A percentile compares a stretch with the other conserved stretches of the same genome.
phyloP scores from a whole-genome alignment of 2,888 invertebrate species.

The Amphipyra berbera region DNA sequence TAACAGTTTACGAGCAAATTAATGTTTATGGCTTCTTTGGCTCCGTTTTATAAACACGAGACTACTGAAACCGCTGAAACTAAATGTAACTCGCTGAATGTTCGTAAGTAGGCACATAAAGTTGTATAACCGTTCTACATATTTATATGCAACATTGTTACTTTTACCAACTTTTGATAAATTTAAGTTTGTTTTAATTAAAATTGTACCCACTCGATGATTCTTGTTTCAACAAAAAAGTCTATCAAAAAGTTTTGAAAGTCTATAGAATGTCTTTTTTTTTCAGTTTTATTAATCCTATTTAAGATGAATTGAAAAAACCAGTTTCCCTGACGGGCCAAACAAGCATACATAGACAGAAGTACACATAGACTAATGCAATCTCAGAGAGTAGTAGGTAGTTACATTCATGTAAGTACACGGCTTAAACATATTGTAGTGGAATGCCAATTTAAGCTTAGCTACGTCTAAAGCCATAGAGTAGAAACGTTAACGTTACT shows the following conservation, averaged over 20 bases:
- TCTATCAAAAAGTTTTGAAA: too few species aligned
- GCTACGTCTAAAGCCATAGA: neutral
- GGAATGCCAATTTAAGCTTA: conserved; percentile 11
- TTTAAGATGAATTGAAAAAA: too few species aligned
- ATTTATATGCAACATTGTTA: conserved; percentile 9
- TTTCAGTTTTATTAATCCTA: too few species aligned
- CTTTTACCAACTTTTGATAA: conserved; percentile 2
- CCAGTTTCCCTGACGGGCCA: neutral
- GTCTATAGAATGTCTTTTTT: too few species aligned
- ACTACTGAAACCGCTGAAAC: conserved; percentile 60
- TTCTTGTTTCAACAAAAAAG: too few species aligned
- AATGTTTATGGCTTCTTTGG: conserved; percentile 74
- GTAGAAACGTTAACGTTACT: too few species aligned
- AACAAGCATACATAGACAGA: neutral
- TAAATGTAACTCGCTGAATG: conserved; percentile 55
- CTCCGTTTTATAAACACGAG: conserved; percentile 69
- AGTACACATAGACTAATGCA: neutral
- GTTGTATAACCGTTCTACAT: conserved; percentile 12
- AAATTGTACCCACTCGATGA: neutral
- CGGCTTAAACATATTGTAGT: conserved; percentile 1
- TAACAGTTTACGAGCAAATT: conserved; percentile 75
- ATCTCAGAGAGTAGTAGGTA: conserved; percentile 2
- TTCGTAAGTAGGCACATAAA: conserved; percentile 29
- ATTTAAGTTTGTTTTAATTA: neutral
- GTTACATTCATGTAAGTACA: conserved; percentile 5